Evolutionary conservation across 2,797 vertebrate species (phyloP).

Genomic region (Toxotes lorentzi): DNA sequence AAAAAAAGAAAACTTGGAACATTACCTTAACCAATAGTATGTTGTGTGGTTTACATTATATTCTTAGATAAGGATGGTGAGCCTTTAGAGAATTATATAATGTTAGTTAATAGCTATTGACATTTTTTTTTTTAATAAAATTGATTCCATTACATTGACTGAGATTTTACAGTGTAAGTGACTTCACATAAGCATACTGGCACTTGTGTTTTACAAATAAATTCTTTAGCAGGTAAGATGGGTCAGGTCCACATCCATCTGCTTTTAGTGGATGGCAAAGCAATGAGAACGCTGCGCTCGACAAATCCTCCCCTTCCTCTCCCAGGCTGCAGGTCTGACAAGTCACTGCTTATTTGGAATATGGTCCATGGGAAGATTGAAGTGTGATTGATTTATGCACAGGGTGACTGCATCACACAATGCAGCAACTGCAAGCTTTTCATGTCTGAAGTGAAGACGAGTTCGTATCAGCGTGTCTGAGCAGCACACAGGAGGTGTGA

Average conservation of each 20-base stretch:
- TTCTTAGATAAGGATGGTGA: neutral
- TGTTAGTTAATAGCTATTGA: neutral
- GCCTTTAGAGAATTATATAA: neutral
- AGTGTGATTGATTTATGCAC: conserved; percentile 48
- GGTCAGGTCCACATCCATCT: conserved; percentile 4
- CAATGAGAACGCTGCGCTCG: conserved; percentile 20
- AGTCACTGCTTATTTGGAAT: conserved; percentile 46
- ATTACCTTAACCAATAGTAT: too few species aligned
- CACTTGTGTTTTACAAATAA: neutral
- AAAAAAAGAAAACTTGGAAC: neutral
- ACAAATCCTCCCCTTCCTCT: conserved; percentile 32
- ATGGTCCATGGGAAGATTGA: neutral
- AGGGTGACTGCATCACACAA: conserved; percentile 30
- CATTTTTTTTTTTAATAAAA: neutral
- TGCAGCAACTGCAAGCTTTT: conserved; percentile 26
- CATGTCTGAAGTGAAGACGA: conserved; percentile 45
- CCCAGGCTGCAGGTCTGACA: conserved; percentile 25
- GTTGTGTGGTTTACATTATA: neutral
- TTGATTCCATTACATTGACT: neutral
- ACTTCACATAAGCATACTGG: neutral
- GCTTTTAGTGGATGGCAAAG: neutral
- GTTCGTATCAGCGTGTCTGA: conserved; percentile 31
- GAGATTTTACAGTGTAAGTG: neutral
- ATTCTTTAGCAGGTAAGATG: neutral
- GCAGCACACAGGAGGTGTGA: conserved; percentile 37